Conservation (phyloP, 2,113 vertebrate species). For the Butorides virescens region DNA sequence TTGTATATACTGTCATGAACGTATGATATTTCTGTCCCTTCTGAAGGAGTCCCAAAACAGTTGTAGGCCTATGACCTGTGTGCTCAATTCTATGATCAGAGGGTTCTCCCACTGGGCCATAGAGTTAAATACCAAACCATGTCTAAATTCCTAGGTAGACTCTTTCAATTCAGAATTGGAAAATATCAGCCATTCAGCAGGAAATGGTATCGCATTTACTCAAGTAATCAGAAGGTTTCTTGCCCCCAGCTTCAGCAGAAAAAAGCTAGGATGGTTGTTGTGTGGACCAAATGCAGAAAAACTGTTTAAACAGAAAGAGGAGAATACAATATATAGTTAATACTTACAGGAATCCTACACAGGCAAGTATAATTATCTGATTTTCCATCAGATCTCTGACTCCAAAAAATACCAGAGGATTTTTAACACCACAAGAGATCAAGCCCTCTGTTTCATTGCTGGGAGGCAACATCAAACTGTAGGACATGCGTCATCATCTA, state of each 20-base stretch:
- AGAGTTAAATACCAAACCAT: neutral
- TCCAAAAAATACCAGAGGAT: neutral
- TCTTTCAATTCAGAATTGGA: neutral
- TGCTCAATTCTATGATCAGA: neutral
- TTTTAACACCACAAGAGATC: conserved; percentile 7
- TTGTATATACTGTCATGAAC: neutral
- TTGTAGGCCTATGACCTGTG: accelerated
- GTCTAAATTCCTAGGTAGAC: neutral
- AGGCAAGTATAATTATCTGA: conserved; percentile 12
- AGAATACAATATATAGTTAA: neutral
- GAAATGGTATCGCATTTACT: neutral
- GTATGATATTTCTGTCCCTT: neutral
- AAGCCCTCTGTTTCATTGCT: conserved; percentile 7
- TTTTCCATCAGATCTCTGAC: conserved; percentile 15
- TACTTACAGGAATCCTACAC: neutral
- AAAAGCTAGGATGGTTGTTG: neutral
- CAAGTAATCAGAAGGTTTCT: neutral
- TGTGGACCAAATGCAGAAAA: neutral
- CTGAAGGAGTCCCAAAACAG: neutral
- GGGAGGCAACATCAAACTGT: neutral
- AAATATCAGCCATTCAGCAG: neutral
- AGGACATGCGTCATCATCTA: neutral
- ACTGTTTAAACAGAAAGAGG: neutral
- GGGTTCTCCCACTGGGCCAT: neutral
- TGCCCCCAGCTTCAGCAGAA: neutral